These are phyloP conservation scores for Leptinotarsa lineolata DNA, from an alignment of 1,140 invertebrate genomes.

Conservation along the genomic window DNA sequence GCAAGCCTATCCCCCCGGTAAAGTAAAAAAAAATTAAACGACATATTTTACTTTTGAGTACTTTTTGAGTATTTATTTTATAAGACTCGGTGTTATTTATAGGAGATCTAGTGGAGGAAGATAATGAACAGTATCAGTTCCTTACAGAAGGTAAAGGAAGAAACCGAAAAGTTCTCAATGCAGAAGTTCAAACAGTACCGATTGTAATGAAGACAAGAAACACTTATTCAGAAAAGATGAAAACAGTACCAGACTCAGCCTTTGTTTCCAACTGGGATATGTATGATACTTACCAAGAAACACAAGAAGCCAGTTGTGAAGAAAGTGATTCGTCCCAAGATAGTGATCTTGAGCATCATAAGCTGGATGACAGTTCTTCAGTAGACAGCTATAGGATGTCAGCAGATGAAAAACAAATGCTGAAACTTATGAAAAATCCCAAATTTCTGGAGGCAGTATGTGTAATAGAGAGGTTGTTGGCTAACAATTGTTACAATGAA, in stretches of 20 bases:
- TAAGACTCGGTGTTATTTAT: neutral
- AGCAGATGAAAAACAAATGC: slow-evolving; percentile 51
- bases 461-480: slow-evolving; percentile 69
- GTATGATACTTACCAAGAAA: slow-evolving; percentile 66
- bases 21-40: no score
- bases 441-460: slow-evolving; percentile 65
- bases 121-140: slow-evolving; percentile 69
- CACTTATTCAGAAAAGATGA: slow-evolving; percentile 61
- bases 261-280: slow-evolving; percentile 77
- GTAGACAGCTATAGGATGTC: slow-evolving; percentile 43
- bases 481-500: slow-evolving; percentile 66
- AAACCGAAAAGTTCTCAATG: slow-evolving; percentile 64
- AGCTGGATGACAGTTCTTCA: slow-evolving; percentile 28
- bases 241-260: slow-evolving; percentile 61
- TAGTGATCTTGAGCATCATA: slow-evolving; percentile 13
- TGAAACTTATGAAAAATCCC: slow-evolving; percentile 53
- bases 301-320: slow-evolving; percentile 48
- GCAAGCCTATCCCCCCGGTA: no score
- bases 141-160: slow-evolving; percentile 66
- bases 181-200: slow-evolving; percentile 69
- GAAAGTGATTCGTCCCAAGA: slow-evolving; percentile 47
- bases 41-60: no score
- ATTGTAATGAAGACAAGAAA: slow-evolving; percentile 64
- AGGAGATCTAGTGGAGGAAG: slow-evolving; percentile 57
- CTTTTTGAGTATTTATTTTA: no score